phyloP scores from a whole-genome alignment of 2,888 invertebrate genomes.

The Harmothoe impar region DNA sequence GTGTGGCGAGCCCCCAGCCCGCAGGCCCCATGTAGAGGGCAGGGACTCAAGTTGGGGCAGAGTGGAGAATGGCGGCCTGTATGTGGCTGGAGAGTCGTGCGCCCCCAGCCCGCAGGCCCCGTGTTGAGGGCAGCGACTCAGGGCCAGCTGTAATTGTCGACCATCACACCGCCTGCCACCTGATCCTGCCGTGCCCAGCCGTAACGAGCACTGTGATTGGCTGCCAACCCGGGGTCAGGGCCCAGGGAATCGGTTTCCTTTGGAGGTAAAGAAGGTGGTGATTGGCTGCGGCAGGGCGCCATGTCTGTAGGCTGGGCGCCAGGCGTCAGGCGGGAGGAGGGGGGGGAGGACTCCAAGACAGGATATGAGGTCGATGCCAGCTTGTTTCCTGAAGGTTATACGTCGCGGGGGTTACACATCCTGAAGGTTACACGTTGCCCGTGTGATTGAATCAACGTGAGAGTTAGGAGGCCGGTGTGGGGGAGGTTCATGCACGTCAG shows the following conservation, averaged over 20 bases:
- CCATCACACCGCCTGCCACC: slow-evolving; percentile 18
- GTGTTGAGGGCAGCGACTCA: not conserved
- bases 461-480: not conserved
- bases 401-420: no score
- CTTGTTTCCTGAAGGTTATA: slow-evolving; percentile 8
- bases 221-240: slow-evolving; percentile 1
- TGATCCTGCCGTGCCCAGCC: not conserved
- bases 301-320: not conserved
- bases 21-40: not conserved
- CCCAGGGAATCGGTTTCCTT: not conserved
- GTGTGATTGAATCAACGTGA: not conserved
- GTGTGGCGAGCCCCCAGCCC: no score
- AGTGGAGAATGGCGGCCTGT: no score
- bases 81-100: no score
- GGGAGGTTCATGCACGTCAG: not conserved
- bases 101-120: not conserved
- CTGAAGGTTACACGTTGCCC: not conserved
- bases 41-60: no score
- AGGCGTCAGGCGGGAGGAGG: not conserved
- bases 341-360: not conserved
- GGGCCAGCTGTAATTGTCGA: not conserved
- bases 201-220: slow-evolving; percentile 28
- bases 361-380: slow-evolving; percentile 20
- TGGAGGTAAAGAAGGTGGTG: slow-evolving; percentile 3
- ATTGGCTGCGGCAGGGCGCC: not conserved